Evolutionary conservation across 2,888 invertebrate species (phyloP).

Genomic region (Lasioglossum vierecki): DNA sequence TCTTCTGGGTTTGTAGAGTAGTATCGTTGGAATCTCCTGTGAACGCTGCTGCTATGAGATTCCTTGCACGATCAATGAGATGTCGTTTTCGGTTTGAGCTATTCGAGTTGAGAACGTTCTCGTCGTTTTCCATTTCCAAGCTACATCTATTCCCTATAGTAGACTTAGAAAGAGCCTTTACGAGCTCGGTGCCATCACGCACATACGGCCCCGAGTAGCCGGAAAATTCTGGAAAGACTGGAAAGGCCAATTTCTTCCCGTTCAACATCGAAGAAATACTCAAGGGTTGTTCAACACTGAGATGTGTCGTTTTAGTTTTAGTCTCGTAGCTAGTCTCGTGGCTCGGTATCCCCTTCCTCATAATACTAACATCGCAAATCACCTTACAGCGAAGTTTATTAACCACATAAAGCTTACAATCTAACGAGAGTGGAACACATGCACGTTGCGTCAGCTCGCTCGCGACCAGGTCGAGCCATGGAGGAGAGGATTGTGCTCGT

Average conservation of each 20-base stretch:
- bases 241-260: conserved; percentile 20
- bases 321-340: conserved; percentile 53
- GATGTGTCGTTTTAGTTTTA: conserved; percentile 42
- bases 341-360: conserved; percentile 51
- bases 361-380: conserved; percentile 55
- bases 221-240: too few species aligned
- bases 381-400: conserved; percentile 60
- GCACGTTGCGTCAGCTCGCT: conserved; percentile 82
- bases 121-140: background rate
- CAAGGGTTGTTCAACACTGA: conserved; percentile 34
- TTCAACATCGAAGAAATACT: conserved; percentile 32
- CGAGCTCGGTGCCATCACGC: conserved; percentile 63
- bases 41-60: conserved; percentile 44
- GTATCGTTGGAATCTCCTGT: conserved; percentile 35
- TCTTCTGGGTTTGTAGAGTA: conserved; percentile 18
- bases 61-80: conserved; percentile 45
- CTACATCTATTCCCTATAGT: conserved; percentile 81
- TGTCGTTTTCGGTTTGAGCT: conserved; percentile 16
- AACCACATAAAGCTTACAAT: conserved; percentile 77
- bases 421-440: conserved; percentile 84
- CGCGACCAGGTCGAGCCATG: conserved; percentile 79
- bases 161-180: conserved; percentile 83
- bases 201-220: conserved; percentile 68
- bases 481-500: conserved; percentile 75
- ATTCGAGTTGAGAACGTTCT: conserved; percentile 2